Percentiles rank a stretch among this genome's conserved stretches.
Evolutionary conservation across 2,113 vertebrate genomes (phyloP).

Genomic region (Hippocampus barbouri): DNA sequence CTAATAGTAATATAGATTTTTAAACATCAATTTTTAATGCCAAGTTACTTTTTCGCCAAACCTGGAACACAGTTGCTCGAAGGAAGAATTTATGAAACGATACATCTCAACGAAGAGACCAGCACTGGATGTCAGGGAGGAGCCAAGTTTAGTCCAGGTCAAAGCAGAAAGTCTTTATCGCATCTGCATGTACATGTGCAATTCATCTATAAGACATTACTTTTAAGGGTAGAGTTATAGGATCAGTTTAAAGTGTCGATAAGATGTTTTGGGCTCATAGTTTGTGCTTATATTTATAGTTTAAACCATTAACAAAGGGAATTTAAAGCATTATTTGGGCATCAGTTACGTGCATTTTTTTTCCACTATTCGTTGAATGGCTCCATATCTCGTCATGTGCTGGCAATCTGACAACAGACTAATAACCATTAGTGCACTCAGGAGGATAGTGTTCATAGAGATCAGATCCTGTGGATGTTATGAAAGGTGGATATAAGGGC

Average conservation of each 20-base stretch:
- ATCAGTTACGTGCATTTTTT: background rate
- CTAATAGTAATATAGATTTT: no score
- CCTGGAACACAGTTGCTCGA: no score
- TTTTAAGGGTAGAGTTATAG: background rate
- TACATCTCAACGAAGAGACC: background rate
- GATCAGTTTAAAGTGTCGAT: background rate
- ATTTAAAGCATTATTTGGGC: background rate
- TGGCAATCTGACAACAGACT: background rate
- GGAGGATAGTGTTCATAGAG: background rate
- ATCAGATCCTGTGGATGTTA: background rate
- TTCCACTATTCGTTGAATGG: background rate
- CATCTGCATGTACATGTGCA: no score
- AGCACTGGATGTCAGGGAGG: no score
- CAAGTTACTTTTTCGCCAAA: no score
- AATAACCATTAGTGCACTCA: background rate
- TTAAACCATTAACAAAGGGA: no score
- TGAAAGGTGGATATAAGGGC: constrained; percentile 3
- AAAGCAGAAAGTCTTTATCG: no score
- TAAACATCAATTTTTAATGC: no score
- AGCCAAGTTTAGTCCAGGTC: no score
- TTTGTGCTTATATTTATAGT: no score
- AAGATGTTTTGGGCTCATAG: background rate
- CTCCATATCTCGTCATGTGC: background rate
- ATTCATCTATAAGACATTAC: no score
- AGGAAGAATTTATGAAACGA: background rate